Conservation (phyloP, 2,888 invertebrate genomes). For the Alsophila aescularia region DNA sequence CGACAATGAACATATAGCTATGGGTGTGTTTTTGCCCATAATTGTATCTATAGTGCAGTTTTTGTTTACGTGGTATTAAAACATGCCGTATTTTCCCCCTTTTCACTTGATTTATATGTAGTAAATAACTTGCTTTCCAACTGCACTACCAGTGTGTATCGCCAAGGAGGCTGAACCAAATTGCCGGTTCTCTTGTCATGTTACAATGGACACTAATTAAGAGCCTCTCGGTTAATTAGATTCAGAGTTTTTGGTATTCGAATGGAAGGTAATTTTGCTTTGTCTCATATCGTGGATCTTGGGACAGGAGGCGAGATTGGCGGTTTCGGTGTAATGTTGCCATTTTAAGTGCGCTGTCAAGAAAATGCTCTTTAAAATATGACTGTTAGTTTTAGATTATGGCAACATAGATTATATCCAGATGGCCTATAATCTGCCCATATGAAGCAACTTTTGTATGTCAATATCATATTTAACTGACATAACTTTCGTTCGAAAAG, state of each 20-base stretch:
- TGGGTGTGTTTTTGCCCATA: no score
- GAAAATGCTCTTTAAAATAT: background rate
- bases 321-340: background rate
- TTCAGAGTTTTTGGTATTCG: constrained; percentile 65
- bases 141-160: constrained; percentile 54
- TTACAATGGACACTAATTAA: constrained; percentile 82
- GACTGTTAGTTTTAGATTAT: no score
- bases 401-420: no score
- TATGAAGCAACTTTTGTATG: no score
- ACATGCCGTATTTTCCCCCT: background rate
- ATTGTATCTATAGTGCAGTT: no score
- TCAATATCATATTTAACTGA: no score
- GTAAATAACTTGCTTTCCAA: background rate
- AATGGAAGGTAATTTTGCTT: constrained; percentile 58
- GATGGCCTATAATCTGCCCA: no score
- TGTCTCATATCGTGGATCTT: constrained; percentile 54
- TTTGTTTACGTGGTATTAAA: no score
- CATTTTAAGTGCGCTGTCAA: background rate
- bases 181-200: constrained; percentile 76
- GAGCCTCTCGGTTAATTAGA: constrained; percentile 75
- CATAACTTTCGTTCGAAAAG: no score
- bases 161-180: constrained; percentile 59
- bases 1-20: no score
- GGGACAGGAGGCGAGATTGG: constrained; percentile 40
- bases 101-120: background rate